A percentile compares a stretch with the other conserved stretches of the same genome.
phyloP scores from a whole-genome alignment of 2,797 vertebrate genomes.

The Glossophaga mutica region DNA sequence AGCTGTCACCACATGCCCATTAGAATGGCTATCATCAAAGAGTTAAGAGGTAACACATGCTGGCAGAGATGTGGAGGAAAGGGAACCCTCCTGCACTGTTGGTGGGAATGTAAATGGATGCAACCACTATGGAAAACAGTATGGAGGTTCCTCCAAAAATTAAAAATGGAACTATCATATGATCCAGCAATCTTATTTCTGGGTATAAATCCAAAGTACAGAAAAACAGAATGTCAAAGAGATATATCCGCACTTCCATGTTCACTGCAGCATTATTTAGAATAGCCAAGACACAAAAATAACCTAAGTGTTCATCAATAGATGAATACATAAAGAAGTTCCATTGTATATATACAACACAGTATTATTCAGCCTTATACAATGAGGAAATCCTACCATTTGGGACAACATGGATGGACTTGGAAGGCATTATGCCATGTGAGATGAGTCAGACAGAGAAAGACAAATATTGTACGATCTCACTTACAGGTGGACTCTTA shows the following conservation, averaged over 20 bases:
- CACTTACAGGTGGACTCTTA: neutral
- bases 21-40: neutral
- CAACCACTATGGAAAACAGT: neutral
- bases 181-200: neutral
- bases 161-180: neutral
- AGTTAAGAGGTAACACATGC: neutral
- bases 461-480: neutral
- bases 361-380: neutral
- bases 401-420: neutral
- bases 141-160: neutral
- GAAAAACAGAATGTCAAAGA: neutral
- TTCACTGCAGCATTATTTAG: neutral
- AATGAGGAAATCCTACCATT: neutral
- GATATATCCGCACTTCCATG: neutral
- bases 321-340: neutral
- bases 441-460: neutral
- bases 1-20: neutral
- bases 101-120: neutral
- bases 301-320: neutral
- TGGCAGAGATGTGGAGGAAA: neutral
- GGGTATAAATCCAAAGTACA: neutral
- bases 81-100: neutral
- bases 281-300: neutral
- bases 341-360: neutral
- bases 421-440: neutral